These are phyloP conservation scores for Lepidocolaptes lacrymiger DNA, from an alignment of 2,797 vertebrate genomes.

Conservation along the genomic window DNA sequence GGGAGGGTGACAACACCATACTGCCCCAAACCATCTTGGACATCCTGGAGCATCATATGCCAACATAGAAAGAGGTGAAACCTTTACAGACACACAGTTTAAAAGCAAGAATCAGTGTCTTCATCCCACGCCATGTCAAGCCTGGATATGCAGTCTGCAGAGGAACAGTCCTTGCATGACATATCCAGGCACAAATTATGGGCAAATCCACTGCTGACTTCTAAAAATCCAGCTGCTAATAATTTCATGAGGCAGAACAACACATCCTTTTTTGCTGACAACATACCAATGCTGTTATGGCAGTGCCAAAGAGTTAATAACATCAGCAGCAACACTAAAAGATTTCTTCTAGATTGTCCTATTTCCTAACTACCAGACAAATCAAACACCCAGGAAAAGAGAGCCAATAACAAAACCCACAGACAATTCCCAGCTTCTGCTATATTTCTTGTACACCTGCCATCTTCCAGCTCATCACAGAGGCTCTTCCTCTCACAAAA, in stretches of 20 bases:
- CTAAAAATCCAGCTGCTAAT: not conserved
- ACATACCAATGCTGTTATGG: not conserved
- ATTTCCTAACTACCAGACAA: constrained; percentile 33
- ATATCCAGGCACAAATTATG: not conserved
- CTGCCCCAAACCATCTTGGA: not conserved
- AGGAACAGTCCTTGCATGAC: not conserved
- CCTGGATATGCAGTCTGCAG: not conserved
- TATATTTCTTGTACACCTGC: constrained; percentile 61
- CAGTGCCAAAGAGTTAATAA: constrained; percentile 12
- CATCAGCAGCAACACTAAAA: not conserved
- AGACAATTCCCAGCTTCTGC: constrained; percentile 38
- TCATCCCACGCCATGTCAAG: not conserved
- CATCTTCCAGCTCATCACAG: constrained; percentile 67
- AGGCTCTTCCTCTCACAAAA: constrained; percentile 59
- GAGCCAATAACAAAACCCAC: constrained; percentile 16
- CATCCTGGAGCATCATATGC: not conserved
- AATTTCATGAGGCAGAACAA: not conserved
- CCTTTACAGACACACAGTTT: fast-evolving
- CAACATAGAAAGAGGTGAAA: not conserved
- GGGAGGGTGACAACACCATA: not conserved
- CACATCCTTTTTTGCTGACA: constrained; percentile 5
- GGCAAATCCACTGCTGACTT: not conserved
- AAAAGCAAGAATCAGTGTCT: not conserved
- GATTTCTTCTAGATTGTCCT: not conserved
- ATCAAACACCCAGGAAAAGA: constrained; percentile 13